Evolutionary conservation across 2,113 vertebrate species (phyloP).

Genomic region (Gallinago media): DNA sequence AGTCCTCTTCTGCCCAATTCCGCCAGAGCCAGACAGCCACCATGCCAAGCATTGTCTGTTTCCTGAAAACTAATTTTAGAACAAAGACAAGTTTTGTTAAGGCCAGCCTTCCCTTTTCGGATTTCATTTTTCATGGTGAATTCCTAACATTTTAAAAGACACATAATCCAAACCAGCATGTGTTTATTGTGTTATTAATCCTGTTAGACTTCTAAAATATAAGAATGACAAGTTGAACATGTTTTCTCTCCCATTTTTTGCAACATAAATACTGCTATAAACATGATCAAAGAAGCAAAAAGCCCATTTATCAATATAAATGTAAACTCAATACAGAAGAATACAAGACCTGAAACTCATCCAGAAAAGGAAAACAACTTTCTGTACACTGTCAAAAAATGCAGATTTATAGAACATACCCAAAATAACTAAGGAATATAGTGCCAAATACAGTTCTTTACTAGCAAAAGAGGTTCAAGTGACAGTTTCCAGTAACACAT

Average conservation of each 20-base stretch:
- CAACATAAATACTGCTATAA: background rate
- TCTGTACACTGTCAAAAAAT: background rate
- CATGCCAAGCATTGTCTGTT: constrained; percentile 93
- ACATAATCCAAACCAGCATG: background rate
- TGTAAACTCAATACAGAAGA: background rate
- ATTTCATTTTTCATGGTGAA: background rate
- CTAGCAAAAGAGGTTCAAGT: background rate
- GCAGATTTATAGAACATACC: background rate
- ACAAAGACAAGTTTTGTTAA: background rate
- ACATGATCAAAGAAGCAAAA: background rate
- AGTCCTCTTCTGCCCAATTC: constrained; percentile 94
- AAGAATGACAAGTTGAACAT: background rate
- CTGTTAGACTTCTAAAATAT: background rate
- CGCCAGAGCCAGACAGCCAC: constrained; percentile 93
- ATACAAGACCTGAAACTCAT: background rate
- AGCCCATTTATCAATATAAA: background rate
- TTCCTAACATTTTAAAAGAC: background rate
- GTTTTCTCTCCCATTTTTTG: background rate
- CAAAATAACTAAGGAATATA: background rate
- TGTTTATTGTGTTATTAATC: background rate
- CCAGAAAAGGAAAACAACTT: background rate
- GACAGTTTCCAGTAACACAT: background rate
- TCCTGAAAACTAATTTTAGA: constrained; percentile 88
- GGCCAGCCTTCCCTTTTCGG: background rate
- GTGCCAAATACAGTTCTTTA: background rate